Percentiles rank a stretch among this genome's conserved stretches.
These are phyloP conservation scores for Climacteris rufus DNA, from an alignment of 2,113 vertebrate species.

Conservation along the genomic window DNA sequence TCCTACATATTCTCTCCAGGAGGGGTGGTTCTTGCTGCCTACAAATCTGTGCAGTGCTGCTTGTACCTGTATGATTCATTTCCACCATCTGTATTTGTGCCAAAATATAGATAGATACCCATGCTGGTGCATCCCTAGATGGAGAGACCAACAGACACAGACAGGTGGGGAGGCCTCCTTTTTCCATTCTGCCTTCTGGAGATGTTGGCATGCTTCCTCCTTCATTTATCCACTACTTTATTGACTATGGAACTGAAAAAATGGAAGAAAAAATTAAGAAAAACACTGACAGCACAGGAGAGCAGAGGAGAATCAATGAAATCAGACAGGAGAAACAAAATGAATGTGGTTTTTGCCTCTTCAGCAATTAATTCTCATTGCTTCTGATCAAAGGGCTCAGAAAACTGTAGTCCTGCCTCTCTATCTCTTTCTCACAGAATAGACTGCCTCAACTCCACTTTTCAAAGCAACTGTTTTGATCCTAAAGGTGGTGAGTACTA, in stretches of 20 bases:
- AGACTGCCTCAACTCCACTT: background rate
- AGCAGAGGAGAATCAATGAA: background rate
- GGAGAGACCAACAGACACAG: background rate
- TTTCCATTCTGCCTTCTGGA: slow-evolving; percentile 24
- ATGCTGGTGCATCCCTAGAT: slow-evolving; percentile 4
- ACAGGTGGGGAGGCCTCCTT: background rate
- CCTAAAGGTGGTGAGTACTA: background rate
- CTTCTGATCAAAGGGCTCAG: background rate
- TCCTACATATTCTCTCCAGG: background rate
- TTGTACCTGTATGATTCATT: background rate
- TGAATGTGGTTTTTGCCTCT: background rate
- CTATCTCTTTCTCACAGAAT: background rate
- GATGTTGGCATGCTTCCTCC: slow-evolving; percentile 5
- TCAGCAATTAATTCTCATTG: slow-evolving; percentile 19
- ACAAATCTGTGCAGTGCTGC: background rate
- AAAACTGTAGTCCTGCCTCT: background rate
- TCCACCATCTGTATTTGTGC: background rate
- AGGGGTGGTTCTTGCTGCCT: background rate
- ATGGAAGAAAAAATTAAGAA: background rate
- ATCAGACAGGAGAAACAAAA: slow-evolving; percentile 14
- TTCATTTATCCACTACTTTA: background rate
- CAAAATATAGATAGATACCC: background rate
- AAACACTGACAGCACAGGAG: background rate
- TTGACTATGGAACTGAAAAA: background rate
- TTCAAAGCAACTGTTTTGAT: background rate